phyloP scores from a whole-genome alignment of 1,140 invertebrate genomes.

The Idris sp. region DNA sequence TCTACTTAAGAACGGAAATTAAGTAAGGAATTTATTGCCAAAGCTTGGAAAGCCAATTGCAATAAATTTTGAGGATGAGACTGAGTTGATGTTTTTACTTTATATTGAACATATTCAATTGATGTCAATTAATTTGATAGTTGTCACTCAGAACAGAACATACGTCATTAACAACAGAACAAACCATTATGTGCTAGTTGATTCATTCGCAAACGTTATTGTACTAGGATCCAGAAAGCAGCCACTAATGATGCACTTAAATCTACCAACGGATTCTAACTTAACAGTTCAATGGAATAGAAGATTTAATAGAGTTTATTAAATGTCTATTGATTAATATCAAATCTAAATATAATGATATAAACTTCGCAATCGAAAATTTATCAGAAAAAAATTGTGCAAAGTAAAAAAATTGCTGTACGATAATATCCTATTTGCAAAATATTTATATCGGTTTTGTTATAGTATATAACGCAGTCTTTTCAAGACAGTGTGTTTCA shows the following conservation, averaged over 20 bases:
- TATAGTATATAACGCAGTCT: conserved; percentile 5
- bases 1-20: conserved; percentile 34
- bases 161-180: conserved; percentile 11
- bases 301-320: conserved; percentile 15
- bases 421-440: no score
- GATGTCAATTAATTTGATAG: neutral
- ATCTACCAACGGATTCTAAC: conserved; percentile 17
- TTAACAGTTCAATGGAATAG: conserved; percentile 15
- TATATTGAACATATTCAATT: no score
- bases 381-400: conserved; percentile 5
- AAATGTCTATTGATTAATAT: conserved; percentile 7
- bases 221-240: conserved; percentile 34
- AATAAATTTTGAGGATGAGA: conserved; percentile 23
- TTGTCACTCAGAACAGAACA: conserved; percentile 11
- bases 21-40: conserved; percentile 20
- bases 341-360: conserved; percentile 6
- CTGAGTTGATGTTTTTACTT: conserved; percentile 2
- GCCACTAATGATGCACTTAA: conserved; percentile 51
- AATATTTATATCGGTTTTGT: conserved; percentile 10
- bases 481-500: neutral
- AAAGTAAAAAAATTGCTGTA: conserved; percentile 9
- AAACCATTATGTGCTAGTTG: conserved; percentile 24
- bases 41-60: conserved; percentile 10
- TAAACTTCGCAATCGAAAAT: conserved; percentile 7
- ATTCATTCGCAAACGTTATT: conserved; percentile 15